Base-by-base conservation (phyloP, 2,113 vertebrate species). In the Bucco capensis region DNA sequence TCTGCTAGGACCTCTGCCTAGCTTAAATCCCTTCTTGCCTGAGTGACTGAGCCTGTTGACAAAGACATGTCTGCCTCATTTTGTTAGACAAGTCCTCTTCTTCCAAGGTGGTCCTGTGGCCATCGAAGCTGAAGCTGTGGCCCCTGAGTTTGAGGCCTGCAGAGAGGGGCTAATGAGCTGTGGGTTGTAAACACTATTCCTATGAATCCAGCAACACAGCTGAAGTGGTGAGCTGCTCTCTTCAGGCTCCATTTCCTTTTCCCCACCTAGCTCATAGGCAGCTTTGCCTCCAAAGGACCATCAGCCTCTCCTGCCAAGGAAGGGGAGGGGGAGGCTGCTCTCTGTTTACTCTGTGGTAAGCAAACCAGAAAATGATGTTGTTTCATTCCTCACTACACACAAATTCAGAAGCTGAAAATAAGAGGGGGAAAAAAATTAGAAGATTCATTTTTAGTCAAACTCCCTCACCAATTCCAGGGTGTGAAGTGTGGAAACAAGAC, bases 351-450 rank as follows among this genome's bases (percentile, higher is more conserved):
- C 69, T 86, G 83, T 85, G 91, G 83, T 88, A 93, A 95, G 78
- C 82, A 93, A 96, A 97, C 86, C 88, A 97, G 89, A 96, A 96
- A 94, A 94, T 92, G 7, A 83, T 92, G 78, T 74, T 90, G 47
- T 90, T 95, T 87, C 88, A 94, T 94, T 96, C 64, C 31, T 86
- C 42, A 3, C 89, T 90, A 84, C 76, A 76, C 69, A 81, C 78
- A 90, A 60, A 93, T 92, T 83, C 8, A 11, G 92, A 88, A 90
- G 72, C 46, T 69, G 57, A 91, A 51, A 73, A 88, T 75, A 66
- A 24, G 40, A 42, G 40, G 40, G 40, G 40, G 15, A 44, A 62
- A 51, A 49, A 66, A 61, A 35, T 54, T 57, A 71, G 30, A 85
- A 67, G 22, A 69, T 84, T 93, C 15, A 64, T 91, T 91, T 86